Conservation (phyloP, 2,888 invertebrate genomes). For the Miltochrista miniata region DNA sequence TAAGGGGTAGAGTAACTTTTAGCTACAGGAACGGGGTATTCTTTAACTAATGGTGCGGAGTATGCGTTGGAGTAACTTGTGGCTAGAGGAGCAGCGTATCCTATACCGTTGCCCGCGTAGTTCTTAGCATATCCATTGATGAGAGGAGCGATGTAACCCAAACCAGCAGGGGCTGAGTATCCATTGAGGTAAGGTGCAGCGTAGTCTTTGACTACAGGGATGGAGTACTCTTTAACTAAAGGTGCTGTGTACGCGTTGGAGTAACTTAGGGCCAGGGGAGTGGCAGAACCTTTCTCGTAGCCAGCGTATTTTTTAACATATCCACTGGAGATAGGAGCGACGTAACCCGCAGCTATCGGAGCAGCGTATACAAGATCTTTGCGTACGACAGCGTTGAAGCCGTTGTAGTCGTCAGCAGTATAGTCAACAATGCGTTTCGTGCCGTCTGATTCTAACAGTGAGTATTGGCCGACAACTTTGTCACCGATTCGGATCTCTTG, state of each 20-base stretch:
- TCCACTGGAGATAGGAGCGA: constrained; percentile 37
- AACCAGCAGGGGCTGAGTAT: constrained; percentile 15
- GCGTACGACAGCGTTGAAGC: constrained; percentile 82
- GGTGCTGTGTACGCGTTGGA: too few species aligned
- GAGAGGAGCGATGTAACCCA: constrained; percentile 3
- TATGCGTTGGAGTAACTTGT: too few species aligned
- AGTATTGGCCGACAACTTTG: constrained; percentile 81
- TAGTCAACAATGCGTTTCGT: constrained; percentile 85
- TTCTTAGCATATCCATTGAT: neutral
- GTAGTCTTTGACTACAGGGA: constrained; percentile 5
- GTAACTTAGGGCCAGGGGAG: constrained; percentile 23
- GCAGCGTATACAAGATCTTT: constrained; percentile 71
- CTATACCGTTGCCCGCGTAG: neutral
- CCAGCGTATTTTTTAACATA: constrained; percentile 32
- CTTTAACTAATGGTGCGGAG: neutral
- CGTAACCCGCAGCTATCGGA: constrained; percentile 25
- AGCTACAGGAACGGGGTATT: neutral
- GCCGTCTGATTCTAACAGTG: constrained; percentile 83
- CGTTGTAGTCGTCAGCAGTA: constrained; percentile 77
- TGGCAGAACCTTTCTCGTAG: constrained; percentile 23
- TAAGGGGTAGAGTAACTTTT: neutral
- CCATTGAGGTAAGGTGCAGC: constrained; percentile 1
- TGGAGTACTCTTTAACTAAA: constrained; percentile 7
- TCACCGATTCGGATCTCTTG: constrained; percentile 85
- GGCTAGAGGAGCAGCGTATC: constrained; percentile 23